Evolutionary conservation across 2,113 vertebrate species (phyloP).

Genomic region (Eulacestoma nigropectus): DNA sequence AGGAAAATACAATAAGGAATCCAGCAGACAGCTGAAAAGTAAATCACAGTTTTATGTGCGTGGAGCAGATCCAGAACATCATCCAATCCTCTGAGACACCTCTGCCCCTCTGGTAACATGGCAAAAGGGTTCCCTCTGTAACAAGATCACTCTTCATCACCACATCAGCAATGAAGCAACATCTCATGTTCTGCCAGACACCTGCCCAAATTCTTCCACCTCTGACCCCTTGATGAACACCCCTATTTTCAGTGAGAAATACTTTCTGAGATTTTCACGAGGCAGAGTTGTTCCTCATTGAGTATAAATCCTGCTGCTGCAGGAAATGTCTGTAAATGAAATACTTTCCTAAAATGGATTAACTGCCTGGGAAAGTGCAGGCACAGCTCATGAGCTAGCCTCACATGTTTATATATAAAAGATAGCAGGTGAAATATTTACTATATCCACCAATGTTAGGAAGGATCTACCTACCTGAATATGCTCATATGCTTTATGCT

Average conservation of each 20-base stretch:
- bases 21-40: background rate
- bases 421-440: background rate
- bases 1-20: background rate
- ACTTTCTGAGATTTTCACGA: background rate
- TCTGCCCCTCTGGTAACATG: background rate
- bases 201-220: slow-evolving; percentile 29
- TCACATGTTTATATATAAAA: background rate
- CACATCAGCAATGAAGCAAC: background rate
- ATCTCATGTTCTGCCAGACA: slow-evolving; percentile 10
- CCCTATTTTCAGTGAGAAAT: background rate
- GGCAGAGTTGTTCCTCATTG: background rate
- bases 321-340: slow-evolving; percentile 32
- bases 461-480: background rate
- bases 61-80: slow-evolving; percentile 50
- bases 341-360: slow-evolving; percentile 20
- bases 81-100: background rate
- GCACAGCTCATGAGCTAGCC: background rate
- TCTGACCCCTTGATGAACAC: background rate
- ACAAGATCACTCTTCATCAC: background rate
- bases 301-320: slow-evolving; percentile 23
- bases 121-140: background rate
- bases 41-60: slow-evolving; percentile 18
- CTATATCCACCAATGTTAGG: background rate
- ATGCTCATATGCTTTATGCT: background rate
- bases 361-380: slow-evolving; percentile 31